Evolutionary conservation across 2,113 vertebrate genomes (phyloP), one percentile per base, ranked within the genome.

Genomic region (Microtus montanus): DNA sequence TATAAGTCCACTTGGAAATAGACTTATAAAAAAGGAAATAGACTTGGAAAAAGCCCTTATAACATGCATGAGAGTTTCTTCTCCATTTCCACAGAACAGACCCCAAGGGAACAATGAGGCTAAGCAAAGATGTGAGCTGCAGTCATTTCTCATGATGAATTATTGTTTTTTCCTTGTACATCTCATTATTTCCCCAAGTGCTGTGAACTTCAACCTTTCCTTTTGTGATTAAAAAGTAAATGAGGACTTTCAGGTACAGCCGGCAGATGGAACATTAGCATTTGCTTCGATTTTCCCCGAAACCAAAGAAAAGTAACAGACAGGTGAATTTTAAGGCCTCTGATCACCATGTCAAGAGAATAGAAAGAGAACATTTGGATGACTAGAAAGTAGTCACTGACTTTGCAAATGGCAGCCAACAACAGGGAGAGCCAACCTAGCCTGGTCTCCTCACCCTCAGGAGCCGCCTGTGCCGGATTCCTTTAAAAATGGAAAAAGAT

Each of bases 151-250:
- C 22, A 54, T 26, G 33, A 82, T 52, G 79, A 30, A 26, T 15
- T 64, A 64, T 17, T 22, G 22, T 20, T 85, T 49, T 54, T n/a
- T 47, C 30, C 41, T 91, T 84, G 8, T 90, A 58, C 24, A 80
- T 91, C 71, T 85, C 7, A 17, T 28, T 22, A 89, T 89, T 61
- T 52, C 79, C 41, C 78, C 41, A 89, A 89, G 63, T 63, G 30
- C 73, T 89, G 61, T 80, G 28, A 93, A 84, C 38, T 83, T 89
- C 2, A 0, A 73, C 84, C 35, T 91, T 49, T 44, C 71, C 63
- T 64, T 75, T 82, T 41, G 13, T 86, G 11, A 89, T 77, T 82
- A 58, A 58, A 90, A 94, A 95, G 38, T 30, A 90, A 95, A 78
- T 33, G 41, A 71, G 0, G 13, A 17, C 22, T 82, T 95, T 58